phyloP scores from a whole-genome alignment of 2,888 invertebrate species.

The Microplitis deprimator region DNA sequence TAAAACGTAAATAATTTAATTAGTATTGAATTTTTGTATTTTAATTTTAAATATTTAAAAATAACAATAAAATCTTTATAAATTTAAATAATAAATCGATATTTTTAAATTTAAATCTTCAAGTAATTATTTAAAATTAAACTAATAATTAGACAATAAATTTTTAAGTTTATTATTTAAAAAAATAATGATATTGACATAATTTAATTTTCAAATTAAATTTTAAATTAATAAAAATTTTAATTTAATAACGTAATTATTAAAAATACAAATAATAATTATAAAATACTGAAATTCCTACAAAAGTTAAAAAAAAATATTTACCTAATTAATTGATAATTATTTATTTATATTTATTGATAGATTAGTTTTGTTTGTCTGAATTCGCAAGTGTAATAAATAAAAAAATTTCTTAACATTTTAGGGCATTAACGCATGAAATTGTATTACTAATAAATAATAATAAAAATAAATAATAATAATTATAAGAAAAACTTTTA shows the following conservation, averaged over 20 bases:
- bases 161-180: no score
- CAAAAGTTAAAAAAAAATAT: background rate
- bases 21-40: no score
- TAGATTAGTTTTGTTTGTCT: constrained; percentile 13
- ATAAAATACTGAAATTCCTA: background rate
- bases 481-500: constrained; percentile 18
- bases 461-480: constrained; percentile 50
- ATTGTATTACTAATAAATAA: constrained; percentile 60
- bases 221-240: no score
- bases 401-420: constrained; percentile 38
- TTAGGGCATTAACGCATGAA: constrained; percentile 55
- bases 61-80: no score
- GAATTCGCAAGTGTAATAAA: background rate
- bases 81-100: no score
- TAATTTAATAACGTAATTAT: background rate
- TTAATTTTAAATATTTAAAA: no score
- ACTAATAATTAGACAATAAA: no score
- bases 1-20: no score
- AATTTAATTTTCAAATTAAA: no score
- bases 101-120: no score
- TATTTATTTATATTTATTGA: constrained; percentile 17
- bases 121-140: no score
- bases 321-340: background rate
- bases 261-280: background rate
- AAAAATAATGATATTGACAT: no score